Base-by-base conservation (phyloP, 2,888 invertebrate species). In the Willowsia nigromaculata region DNA sequence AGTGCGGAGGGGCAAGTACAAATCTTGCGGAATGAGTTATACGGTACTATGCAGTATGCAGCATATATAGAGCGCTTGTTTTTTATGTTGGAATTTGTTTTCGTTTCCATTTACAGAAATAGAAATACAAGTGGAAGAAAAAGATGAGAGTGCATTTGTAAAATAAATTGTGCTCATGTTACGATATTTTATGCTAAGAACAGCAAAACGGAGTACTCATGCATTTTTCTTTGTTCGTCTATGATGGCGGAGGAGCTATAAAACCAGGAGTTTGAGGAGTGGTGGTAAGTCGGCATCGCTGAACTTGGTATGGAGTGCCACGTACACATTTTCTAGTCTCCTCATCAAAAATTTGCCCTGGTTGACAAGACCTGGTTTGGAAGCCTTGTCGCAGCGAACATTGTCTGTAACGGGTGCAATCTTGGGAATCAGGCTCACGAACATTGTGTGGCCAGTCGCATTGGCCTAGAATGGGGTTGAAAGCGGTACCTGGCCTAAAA, bases 371-470 rank as follows among this genome's bases (percentile, higher is more conserved):
- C 62, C 68, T 59, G 4, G n/a, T 62, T 50, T 30, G 40, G 53
- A 88, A 92, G 9, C 78, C 78, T 9, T 53, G 1, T 25, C 71
- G 50, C 3, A 76, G 13, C n/a, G 50, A 30, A 53, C 92, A 92
- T 40, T 90, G 78, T 37, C 40, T 37, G 59, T 81, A 92, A 56
- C 85, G 53, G 5, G 84, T 81, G 47, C 92, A 92, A 37, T 90
- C 88, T 3, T 30, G 3, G 0, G 83, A 78, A 50, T 91, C 85
- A 3, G 88, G 40, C 40, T 74, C 76, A 9, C 90, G 82, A 0
- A 90, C 81, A 40, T 92, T 92, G 25, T 85, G 50, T 0, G 92
- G 87, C 91, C 91, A 92, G 56, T 92, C 92, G 80, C 92, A 92
- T 47, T 91, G 53, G 3, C 92, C 92, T n/a, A 92, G 22, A n/a